Evolutionary conservation across 2,888 invertebrate species (phyloP), one percentile per base, ranked within the genome.

Genomic region (Orthonevra nobilis): DNA sequence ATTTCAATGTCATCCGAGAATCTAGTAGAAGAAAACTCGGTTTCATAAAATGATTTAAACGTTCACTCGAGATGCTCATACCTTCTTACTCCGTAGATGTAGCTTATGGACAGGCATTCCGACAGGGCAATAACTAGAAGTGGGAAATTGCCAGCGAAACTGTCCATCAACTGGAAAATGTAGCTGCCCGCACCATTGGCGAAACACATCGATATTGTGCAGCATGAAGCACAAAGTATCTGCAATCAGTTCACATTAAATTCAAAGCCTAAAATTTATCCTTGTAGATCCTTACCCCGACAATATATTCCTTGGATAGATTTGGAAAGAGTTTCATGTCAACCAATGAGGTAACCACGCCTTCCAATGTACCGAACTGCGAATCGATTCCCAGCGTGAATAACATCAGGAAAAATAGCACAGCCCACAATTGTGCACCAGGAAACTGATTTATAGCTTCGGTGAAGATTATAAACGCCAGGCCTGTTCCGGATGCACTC

Each of bases 391-490:
- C 98, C 68, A 98, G 90, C 0, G 97, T 97, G 87, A 98, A 96
- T 28, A 98, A 92, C 98, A 98, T 98, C 54, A 98, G 91, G 89
- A 98, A 98, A 90, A 98, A 98, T 7, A 98, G 91, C 9, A 98
- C 92, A 2, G 97, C 96, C 98, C 98, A 98, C 86, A 98, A 93
- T 84, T 97, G 97, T 0, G 97, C 96, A 0, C 97, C 96, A 0
- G 98, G 97, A 89, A 98, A 98, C 90, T 98, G 97, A 90, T 97
- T 97, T 86, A 98, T 98, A 4, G 98, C 98, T 89, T 98, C 97
- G 0, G 98, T 98, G 90, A 98, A 98, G 83, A 98, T 97, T 81
- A 98, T 97, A 88, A 98, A 98, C 0, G 98, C 98, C 66, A 98
- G 89, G 0, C 98, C 98, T 0, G 98, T 97, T 17, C 98, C 98